Percentiles rank a stretch among this genome's conserved stretches.
Conservation (phyloP, 2,888 invertebrate species). For the Thysanoteuthis rhombus region DNA sequence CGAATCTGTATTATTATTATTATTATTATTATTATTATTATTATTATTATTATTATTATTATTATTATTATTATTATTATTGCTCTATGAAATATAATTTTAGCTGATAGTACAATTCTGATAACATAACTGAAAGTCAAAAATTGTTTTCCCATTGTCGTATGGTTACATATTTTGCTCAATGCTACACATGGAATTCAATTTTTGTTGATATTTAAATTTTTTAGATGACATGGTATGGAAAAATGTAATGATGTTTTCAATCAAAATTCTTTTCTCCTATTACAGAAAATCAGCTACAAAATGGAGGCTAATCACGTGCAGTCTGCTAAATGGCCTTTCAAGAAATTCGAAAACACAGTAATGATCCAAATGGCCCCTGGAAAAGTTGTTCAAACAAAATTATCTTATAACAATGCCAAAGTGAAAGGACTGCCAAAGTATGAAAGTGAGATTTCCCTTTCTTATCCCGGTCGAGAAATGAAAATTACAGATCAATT, state of each 20-base stretch:
- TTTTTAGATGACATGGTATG: too few species aligned
- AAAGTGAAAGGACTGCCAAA: slow-evolving; percentile 22
- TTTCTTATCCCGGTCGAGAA: slow-evolving; percentile 29
- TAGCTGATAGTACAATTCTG: too few species aligned
- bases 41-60: too few species aligned
- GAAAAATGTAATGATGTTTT: background rate
- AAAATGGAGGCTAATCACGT: slow-evolving; percentile 31
- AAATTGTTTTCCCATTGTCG: too few species aligned
- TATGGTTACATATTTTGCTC: too few species aligned
- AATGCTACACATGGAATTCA: too few species aligned
- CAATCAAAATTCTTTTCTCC: background rate
- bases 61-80: too few species aligned
- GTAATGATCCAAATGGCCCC: background rate
- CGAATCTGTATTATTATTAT: too few species aligned
- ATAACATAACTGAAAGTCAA: too few species aligned
- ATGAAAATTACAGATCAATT: background rate
- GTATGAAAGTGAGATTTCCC: slow-evolving; percentile 17
- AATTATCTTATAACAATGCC: background rate
- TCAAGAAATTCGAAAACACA: background rate
- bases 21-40: too few species aligned
- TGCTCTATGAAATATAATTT: too few species aligned
- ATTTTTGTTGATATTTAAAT: too few species aligned
- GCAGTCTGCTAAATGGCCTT: background rate
- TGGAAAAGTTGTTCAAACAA: background rate
- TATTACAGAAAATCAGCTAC: slow-evolving; percentile 32